Percentiles rank a stretch among this genome's conserved stretches.
Evolutionary conservation across 2,797 vertebrate species (phyloP).

Genomic region (Threskiornis aethiopicus): DNA sequence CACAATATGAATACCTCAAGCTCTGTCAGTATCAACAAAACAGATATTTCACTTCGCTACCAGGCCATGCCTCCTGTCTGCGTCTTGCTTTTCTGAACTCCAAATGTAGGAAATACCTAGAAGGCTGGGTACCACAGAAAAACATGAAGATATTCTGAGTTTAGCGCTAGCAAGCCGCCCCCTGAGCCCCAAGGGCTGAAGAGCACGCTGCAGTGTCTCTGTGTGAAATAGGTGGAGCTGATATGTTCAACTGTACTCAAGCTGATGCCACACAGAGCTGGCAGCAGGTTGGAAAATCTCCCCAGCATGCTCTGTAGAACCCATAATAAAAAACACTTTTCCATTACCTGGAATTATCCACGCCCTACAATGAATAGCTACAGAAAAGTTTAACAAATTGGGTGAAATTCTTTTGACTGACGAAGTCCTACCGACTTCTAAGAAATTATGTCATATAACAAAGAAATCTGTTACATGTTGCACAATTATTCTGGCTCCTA

Average conservation of each 20-base stretch:
- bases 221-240: neutral
- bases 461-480: neutral
- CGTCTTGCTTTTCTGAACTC: neutral
- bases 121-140: neutral
- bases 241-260: neutral
- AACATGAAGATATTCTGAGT: neutral
- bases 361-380: neutral
- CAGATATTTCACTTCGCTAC: neutral
- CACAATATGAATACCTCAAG: neutral
- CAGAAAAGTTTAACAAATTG: neutral
- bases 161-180: neutral
- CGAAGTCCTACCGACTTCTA: neutral
- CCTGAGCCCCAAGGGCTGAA: neutral
- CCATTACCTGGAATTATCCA: neutral
- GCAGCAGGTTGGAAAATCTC: neutral
- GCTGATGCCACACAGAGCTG: neutral
- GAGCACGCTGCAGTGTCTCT: neutral
- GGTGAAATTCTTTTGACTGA: neutral
- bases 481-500: conserved; percentile 14
- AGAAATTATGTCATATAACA: neutral
- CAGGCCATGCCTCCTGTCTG: neutral
- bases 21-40: neutral
- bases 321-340: neutral
- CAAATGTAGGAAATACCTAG: neutral
- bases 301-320: neutral